A percentile compares a stretch with the other conserved stretches of the same genome.
Evolutionary conservation across 2,797 vertebrate genomes (phyloP).

Genomic region (Gallirallus australis): DNA sequence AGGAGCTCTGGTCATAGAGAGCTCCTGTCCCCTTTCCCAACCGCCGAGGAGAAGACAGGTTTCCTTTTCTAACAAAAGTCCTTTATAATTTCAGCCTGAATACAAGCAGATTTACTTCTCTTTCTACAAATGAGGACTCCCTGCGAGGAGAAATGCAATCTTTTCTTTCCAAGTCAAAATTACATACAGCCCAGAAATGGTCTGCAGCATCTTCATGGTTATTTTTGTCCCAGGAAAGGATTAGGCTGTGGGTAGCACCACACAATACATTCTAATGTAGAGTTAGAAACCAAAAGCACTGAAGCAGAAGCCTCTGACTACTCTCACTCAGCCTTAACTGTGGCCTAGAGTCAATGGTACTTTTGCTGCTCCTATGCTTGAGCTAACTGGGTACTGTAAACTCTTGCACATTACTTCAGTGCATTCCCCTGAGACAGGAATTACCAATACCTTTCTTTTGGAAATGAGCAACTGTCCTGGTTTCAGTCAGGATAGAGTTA

Average conservation of each 20-base stretch:
- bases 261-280: neutral
- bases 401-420: neutral
- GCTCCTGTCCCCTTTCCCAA: neutral
- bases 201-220: neutral
- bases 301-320: neutral
- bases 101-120: neutral
- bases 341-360: neutral
- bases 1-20: neutral
- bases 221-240: neutral
- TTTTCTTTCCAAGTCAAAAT: conserved; percentile 26
- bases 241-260: neutral
- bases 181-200: neutral
- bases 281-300: neutral
- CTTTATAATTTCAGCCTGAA: conserved; percentile 9
- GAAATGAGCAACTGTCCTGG: neutral
- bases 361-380: neutral
- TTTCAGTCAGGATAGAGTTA: too few species aligned
- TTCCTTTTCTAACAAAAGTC: neutral
- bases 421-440: neutral
- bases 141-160: neutral
- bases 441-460: neutral
- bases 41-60: neutral
- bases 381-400: neutral
- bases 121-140: neutral
- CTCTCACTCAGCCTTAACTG: neutral